Percentiles rank a stretch among this genome's conserved stretches.
Evolutionary conservation across 2,113 vertebrate genomes (phyloP).

Genomic region (Pseudopipra pipra): DNA sequence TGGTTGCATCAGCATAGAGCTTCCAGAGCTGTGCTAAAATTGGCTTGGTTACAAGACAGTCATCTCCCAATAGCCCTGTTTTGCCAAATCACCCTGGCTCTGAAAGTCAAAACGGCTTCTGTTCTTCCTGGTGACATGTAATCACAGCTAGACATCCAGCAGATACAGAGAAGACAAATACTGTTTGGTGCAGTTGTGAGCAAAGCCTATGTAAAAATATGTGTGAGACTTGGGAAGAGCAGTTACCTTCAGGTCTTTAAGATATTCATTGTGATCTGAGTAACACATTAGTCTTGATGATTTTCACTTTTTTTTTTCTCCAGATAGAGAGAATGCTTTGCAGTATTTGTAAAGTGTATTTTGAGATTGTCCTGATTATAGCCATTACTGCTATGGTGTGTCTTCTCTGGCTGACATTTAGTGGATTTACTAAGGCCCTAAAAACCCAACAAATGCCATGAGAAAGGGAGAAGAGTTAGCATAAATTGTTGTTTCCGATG

Average conservation of each 20-base stretch:
- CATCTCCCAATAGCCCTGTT: neutral
- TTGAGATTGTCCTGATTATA: neutral
- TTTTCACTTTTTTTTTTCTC: neutral
- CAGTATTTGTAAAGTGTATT: neutral
- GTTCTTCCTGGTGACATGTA: neutral
- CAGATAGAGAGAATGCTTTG: neutral
- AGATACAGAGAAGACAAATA: neutral
- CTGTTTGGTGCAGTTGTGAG: neutral
- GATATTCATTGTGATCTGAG: neutral
- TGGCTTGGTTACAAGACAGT: neutral
- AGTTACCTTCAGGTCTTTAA: neutral
- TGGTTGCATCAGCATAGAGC: neutral
- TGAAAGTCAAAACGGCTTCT: neutral
- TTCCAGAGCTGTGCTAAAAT: neutral
- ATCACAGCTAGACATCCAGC: accelerated
- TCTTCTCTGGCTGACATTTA: neutral
- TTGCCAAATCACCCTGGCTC: neutral
- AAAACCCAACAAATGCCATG: neutral
- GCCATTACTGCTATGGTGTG: neutral
- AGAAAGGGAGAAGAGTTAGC: neutral
- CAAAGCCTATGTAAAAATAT: neutral
- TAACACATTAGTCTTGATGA: neutral
- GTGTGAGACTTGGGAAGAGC: neutral
- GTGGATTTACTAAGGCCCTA: neutral
- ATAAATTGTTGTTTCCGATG: neutral